A percentile compares a stretch with the other conserved stretches of the same genome.
Evolutionary conservation across 1,140 invertebrate genomes (phyloP).

Genomic region (Venturia canescens): DNA sequence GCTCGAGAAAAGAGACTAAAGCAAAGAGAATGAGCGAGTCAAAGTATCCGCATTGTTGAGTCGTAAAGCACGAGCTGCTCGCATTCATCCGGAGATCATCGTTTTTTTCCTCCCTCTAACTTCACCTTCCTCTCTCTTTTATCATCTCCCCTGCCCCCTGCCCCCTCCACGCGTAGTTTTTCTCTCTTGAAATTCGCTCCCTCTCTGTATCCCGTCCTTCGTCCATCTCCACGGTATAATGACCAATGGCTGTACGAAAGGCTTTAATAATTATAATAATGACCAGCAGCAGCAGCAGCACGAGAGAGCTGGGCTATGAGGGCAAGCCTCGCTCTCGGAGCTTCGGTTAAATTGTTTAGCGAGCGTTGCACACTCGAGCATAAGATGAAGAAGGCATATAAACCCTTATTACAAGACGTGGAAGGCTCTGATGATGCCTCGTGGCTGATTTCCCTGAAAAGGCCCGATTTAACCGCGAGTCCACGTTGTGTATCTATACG

Average conservation of each 20-base stretch:
- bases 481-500: constrained; percentile 19
- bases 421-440: background rate
- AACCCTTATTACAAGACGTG: constrained; percentile 63
- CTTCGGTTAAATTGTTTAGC: constrained; percentile 1
- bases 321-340: constrained; percentile 1
- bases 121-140: constrained; percentile 27
- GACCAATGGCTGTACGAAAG: constrained; percentile 63
- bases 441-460: constrained; percentile 60
- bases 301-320: constrained; percentile 42
- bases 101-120: constrained; percentile 45
- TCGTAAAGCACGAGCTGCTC: constrained; percentile 45
- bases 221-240: constrained; percentile 60
- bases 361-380: constrained; percentile 37
- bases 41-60: constrained; percentile 31
- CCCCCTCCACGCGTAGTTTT: constrained; percentile 26
- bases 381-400: constrained; percentile 49
- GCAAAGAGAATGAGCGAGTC: constrained; percentile 3
- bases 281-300: no score
- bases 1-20: constrained; percentile 24
- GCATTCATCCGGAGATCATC: constrained; percentile 38
- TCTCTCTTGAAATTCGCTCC: constrained; percentile 37
- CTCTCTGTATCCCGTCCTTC: constrained; percentile 14
- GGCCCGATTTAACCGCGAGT: background rate
- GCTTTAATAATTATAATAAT: constrained; percentile 74
- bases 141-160: constrained; percentile 43